phyloP scores from a whole-genome alignment of 2,797 vertebrate species.

The Enteromius afrohamiltoni region DNA sequence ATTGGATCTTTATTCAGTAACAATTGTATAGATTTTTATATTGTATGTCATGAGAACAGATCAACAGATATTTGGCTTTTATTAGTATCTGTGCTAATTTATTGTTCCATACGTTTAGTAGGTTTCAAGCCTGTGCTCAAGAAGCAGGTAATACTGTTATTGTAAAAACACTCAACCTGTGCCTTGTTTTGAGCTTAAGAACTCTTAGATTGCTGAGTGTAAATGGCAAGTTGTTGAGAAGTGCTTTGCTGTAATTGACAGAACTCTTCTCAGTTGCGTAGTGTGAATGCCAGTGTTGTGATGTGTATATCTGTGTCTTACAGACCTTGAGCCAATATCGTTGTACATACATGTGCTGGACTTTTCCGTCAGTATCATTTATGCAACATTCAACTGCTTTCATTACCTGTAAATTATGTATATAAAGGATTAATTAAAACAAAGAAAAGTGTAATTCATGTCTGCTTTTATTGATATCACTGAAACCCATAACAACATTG shows the following conservation, averaged over 20 bases:
- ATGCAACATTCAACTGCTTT: slow-evolving; percentile 20
- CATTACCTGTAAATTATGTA: slow-evolving; percentile 21
- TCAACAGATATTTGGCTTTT: slow-evolving; percentile 3
- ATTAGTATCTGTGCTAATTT: slow-evolving; percentile 10
- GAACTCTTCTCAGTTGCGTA: not conserved
- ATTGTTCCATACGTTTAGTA: not conserved
- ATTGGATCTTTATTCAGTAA: slow-evolving; percentile 10
- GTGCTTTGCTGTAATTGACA: slow-evolving; percentile 1
- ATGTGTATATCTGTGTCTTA: slow-evolving; percentile 3
- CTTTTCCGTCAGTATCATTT: slow-evolving; percentile 12
- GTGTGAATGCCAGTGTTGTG: slow-evolving; percentile 7
- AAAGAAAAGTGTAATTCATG: slow-evolving; percentile 13
- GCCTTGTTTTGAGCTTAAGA: slow-evolving; percentile 27
- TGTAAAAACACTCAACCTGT: slow-evolving; percentile 30
- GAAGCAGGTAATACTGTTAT: slow-evolving; percentile 19
- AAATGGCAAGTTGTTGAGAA: slow-evolving; percentile 25
- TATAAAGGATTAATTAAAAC: slow-evolving; percentile 30
- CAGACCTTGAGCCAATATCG: slow-evolving; percentile 19
- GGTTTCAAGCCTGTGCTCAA: slow-evolving; percentile 4
- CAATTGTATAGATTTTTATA: slow-evolving; percentile 5
- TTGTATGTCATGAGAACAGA: slow-evolving; percentile 23
- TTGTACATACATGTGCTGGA: slow-evolving; percentile 32
- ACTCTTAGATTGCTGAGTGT: slow-evolving; percentile 28
- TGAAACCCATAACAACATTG: slow-evolving; percentile 76
- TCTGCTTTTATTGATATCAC: slow-evolving; percentile 72